Percentiles rank a stretch among this genome's conserved stretches.
phyloP scores from a whole-genome alignment of 2,113 vertebrate genomes.

The Callipepla californica region DNA sequence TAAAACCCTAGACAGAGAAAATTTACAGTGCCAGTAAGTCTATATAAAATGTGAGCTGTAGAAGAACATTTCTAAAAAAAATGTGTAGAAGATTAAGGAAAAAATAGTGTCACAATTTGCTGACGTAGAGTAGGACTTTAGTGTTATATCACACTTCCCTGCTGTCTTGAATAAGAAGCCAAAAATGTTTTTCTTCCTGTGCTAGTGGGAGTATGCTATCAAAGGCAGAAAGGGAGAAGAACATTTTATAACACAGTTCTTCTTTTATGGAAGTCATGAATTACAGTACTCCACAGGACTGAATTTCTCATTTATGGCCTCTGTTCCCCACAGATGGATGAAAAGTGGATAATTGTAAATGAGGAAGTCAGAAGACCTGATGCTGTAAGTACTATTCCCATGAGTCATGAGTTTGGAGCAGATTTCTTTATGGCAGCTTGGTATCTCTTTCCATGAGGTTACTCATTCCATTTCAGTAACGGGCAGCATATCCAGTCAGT shows the following conservation, averaged over 20 bases:
- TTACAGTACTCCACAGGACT: not conserved
- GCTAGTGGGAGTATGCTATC: not conserved
- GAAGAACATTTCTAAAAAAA: not conserved
- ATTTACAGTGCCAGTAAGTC: not conserved
- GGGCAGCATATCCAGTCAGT: not conserved
- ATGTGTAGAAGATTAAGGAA: not conserved
- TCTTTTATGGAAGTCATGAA: not conserved
- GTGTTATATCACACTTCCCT: not conserved
- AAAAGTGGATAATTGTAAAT: constrained; percentile 56
- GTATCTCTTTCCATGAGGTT: not conserved
- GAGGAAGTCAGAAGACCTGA: constrained; percentile 44
- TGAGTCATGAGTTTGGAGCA: constrained; percentile 19
- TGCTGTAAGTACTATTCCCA: constrained; percentile 29
- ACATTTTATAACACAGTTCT: not conserved
- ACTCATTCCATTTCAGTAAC: not conserved
- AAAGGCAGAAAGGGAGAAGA: not conserved
- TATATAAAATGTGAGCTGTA: not conserved
- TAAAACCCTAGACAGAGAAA: not conserved
- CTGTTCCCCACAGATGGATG: constrained; percentile 46
- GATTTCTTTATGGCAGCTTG: not conserved
- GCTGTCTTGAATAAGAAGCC: not conserved
- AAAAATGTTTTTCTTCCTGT: not conserved
- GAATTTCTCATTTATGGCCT: constrained; percentile 44
- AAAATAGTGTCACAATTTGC: not conserved
- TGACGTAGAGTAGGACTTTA: not conserved